Conservation (phyloP, 2,113 vertebrate species). For the Zosterops hypoxanthus region DNA sequence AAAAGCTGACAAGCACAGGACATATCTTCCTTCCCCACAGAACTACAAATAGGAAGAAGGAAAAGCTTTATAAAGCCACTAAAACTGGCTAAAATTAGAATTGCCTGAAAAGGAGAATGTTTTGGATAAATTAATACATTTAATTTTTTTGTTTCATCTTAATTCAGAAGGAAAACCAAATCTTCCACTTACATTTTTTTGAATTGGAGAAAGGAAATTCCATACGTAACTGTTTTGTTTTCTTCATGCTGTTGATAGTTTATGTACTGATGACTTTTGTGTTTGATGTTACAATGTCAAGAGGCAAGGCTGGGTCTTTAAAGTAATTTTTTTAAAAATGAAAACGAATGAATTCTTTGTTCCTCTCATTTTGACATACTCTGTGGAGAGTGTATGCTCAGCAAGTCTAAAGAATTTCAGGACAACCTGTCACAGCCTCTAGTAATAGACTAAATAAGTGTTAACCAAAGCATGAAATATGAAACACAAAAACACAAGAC, state of each 20-base stretch:
- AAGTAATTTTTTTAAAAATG: neutral
- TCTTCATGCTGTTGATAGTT: neutral
- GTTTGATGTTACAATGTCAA: neutral
- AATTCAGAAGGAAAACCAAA: neutral
- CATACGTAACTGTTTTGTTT: neutral
- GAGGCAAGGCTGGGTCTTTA: neutral
- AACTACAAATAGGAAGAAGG: neutral
- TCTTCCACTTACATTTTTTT: neutral
- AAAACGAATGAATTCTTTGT: conserved; percentile 13
- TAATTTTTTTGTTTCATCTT: neutral
- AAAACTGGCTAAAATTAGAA: neutral
- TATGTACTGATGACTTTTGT: neutral
- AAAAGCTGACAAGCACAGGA: neutral
- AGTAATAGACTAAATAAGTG: conserved; percentile 34
- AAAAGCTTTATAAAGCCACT: neutral
- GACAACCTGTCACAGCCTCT: conserved; percentile 37
- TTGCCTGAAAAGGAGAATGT: neutral
- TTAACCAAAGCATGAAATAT: conserved; percentile 63
- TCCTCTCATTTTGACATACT: conserved; percentile 15
- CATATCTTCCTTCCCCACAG: neutral
- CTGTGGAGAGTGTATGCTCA: neutral
- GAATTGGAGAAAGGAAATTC: neutral
- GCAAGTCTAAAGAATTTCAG: conserved; percentile 34
- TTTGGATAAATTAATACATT: accelerated
- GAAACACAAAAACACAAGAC: conserved; percentile 33